Conservation (phyloP, 1,140 invertebrate genomes). For the Stenopsyche tienmushanensis region DNA sequence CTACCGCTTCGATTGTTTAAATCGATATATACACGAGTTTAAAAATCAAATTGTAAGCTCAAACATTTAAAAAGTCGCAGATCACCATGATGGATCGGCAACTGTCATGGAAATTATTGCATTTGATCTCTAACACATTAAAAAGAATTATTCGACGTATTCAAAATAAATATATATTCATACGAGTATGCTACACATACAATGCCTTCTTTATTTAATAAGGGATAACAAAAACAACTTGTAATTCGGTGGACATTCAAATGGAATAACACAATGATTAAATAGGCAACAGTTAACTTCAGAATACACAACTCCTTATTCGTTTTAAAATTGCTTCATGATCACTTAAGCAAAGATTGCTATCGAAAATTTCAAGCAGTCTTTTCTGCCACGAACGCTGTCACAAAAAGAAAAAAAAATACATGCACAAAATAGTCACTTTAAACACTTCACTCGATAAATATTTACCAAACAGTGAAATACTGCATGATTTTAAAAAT, state of each 20-base stretch:
- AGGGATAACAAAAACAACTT: slow-evolving; percentile 1
- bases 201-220: not conserved
- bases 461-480: not conserved
- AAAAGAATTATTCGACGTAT: not conserved
- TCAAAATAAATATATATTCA: not conserved
- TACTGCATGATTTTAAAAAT: not conserved
- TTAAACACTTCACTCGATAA: slow-evolving; percentile 20
- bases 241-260: slow-evolving; percentile 10
- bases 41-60: too few relatives aligned
- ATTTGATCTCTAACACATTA: not conserved
- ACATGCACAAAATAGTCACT: slow-evolving; percentile 12
- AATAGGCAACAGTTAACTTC: slow-evolving; percentile 21
- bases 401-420: not conserved
- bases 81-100: too few relatives aligned
- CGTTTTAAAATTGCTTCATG: slow-evolving; percentile 30
- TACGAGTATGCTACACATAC: slow-evolving; percentile 13
- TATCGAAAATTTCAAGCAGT: slow-evolving; percentile 23
- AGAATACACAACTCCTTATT: slow-evolving; percentile 25
- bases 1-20: too few relatives aligned
- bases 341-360: slow-evolving; percentile 22
- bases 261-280: slow-evolving; percentile 3
- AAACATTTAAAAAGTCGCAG: too few relatives aligned
- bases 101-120: slow-evolving; percentile 10
- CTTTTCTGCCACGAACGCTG: slow-evolving; percentile 11
- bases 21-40: too few relatives aligned